Conservation (phyloP, 2,113 vertebrate species). For the Sinocyclocheilus maitianheensis region DNA sequence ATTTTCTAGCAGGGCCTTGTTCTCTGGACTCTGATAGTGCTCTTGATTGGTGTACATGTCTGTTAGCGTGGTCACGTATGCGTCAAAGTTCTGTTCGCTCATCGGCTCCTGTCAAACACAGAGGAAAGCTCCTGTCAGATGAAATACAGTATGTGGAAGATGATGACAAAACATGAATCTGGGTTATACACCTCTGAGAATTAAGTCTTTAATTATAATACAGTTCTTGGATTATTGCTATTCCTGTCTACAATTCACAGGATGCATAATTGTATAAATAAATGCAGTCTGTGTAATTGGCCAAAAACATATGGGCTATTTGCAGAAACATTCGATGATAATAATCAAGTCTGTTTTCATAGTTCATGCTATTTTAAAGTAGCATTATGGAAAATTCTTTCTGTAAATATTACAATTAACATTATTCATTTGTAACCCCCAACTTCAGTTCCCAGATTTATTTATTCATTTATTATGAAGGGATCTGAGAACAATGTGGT, state of each 20-base stretch:
- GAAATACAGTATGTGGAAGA: neutral
- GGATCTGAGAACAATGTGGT: too few relatives aligned
- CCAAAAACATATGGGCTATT: neutral
- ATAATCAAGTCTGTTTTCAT: neutral
- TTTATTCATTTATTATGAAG: too few relatives aligned
- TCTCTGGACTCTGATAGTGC: constrained; percentile 98
- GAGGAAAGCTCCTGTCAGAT: neutral
- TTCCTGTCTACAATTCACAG: neutral
- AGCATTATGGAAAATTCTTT: neutral
- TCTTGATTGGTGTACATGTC: constrained; percentile 99
- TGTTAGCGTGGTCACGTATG: constrained; percentile 98
- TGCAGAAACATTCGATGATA: neutral
- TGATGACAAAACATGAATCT: neutral
- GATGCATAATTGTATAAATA: neutral
- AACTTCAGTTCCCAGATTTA: too few relatives aligned
- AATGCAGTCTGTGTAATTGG: neutral
- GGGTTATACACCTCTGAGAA: neutral
- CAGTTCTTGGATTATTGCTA: neutral
- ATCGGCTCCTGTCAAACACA: constrained; percentile 88
- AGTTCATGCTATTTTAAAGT: neutral
- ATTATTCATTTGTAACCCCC: neutral
- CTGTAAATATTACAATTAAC: neutral
- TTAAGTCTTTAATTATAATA: neutral
- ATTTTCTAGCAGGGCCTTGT: constrained; percentile 98
- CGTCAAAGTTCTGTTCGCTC: constrained; percentile 99